Conservation (phyloP, 2,888 invertebrate species). For the Parnassius apollo region DNA sequence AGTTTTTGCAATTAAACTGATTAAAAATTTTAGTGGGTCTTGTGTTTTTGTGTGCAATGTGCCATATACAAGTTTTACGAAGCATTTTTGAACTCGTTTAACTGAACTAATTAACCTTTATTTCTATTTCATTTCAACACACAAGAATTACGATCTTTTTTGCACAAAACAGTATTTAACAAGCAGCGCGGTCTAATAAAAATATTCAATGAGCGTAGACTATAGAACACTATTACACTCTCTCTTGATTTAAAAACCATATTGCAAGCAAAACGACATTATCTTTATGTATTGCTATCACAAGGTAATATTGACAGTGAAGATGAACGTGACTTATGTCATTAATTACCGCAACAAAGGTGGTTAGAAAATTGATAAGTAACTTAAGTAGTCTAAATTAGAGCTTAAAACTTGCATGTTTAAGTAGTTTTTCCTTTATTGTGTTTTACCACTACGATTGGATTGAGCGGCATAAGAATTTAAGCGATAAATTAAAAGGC, state of each 20-base stretch:
- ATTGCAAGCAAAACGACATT: no score
- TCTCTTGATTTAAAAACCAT: no score
- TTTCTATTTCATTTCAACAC: conserved; percentile 2
- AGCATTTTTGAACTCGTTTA: no score
- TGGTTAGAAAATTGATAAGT: not conserved
- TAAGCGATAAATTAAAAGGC: not conserved
- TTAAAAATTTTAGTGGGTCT: no score
- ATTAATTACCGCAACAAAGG: not conserved
- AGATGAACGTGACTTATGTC: no score
- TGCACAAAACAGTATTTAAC: not conserved
- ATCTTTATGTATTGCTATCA: no score
- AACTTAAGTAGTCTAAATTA: not conserved
- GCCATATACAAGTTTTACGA: no score
- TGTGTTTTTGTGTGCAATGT: no score
- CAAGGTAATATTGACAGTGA: no score
- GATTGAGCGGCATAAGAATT: not conserved
- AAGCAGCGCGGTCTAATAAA: not conserved
- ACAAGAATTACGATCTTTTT: not conserved
- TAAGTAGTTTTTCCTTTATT: not conserved
- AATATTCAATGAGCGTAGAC: not conserved
- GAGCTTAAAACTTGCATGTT: not conserved
- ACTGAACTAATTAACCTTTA: not conserved
- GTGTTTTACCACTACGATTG: not conserved
- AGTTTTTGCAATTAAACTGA: no score
- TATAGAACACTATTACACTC: no score